phyloP scores from a whole-genome alignment of 1,140 invertebrate genomes.

The Hydropsyche tenuis region DNA sequence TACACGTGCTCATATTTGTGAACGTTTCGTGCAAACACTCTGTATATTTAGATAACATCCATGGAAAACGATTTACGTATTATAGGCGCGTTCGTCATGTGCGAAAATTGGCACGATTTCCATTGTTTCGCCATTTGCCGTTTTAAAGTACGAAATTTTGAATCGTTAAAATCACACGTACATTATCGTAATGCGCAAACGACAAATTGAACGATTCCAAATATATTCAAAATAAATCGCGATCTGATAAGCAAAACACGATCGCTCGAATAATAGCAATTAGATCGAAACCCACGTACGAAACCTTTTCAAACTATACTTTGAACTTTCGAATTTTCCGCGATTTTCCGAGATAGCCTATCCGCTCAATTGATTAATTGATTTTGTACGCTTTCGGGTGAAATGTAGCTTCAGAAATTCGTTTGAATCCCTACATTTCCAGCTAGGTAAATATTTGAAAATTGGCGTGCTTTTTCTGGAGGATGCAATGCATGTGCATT shows the following conservation, averaged over 20 bases:
- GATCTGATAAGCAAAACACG: too few relatives aligned
- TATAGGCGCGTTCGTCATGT: too few relatives aligned
- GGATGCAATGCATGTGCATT: background rate
- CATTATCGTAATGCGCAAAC: too few relatives aligned
- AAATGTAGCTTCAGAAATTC: background rate
- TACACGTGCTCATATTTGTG: background rate
- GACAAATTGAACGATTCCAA: too few relatives aligned
- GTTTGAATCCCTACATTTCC: background rate
- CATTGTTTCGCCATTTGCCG: too few relatives aligned
- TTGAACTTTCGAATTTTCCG: background rate
- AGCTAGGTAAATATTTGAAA: background rate
- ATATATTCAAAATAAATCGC: too few relatives aligned
- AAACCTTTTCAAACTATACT: conserved; percentile 9
- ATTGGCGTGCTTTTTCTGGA: conserved; percentile 2
- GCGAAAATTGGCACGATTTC: too few relatives aligned
- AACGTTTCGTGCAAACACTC: background rate
- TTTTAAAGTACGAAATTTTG: too few relatives aligned
- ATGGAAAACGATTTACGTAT: background rate
- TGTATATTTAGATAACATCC: background rate
- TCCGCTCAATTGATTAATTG: background rate
- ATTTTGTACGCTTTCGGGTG: background rate
- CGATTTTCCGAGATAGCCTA: background rate
- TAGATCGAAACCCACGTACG: conserved; percentile 1
- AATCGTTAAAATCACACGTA: too few relatives aligned
- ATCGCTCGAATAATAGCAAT: background rate